Percentiles rank a stretch among this genome's conserved stretches.
Evolutionary conservation across 2,113 vertebrate genomes (phyloP).

Genomic region (Xenopus borealis): DNA sequence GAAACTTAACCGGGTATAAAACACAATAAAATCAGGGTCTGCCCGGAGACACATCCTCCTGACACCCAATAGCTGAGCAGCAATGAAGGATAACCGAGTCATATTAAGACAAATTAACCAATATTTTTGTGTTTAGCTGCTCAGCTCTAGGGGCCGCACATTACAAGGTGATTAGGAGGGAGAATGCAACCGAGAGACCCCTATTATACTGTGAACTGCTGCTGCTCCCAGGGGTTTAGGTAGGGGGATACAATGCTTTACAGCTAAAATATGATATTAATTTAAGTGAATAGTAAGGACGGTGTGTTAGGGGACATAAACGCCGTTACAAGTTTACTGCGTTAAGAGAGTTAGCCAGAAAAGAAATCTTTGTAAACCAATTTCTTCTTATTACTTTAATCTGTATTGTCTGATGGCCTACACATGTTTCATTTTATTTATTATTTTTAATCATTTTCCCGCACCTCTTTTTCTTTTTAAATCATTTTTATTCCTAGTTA

Average conservation of each 20-base stretch:
- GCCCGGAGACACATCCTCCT: too few species aligned
- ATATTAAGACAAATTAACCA: slow-evolving; percentile 34
- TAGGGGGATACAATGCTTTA: background rate
- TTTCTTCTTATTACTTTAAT: too few species aligned
- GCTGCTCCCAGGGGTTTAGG: background rate
- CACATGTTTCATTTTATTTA: too few species aligned
- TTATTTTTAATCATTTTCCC: too few species aligned
- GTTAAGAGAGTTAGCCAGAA: background rate
- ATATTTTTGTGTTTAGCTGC: slow-evolving; percentile 9
- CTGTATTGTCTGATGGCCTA: too few species aligned
- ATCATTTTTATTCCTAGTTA: too few species aligned
- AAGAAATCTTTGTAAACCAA: background rate
- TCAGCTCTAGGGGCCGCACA: background rate
- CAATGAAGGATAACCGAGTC: slow-evolving; percentile 25
- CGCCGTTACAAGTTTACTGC: background rate
- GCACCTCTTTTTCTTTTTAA: too few species aligned
- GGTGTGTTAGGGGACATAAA: background rate
- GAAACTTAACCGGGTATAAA: too few species aligned
- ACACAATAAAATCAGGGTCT: too few species aligned
- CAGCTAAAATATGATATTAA: slow-evolving; percentile 37
- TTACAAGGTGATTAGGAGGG: slow-evolving; percentile 27
- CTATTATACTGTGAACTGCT: slow-evolving; percentile 9
- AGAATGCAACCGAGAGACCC: slow-evolving; percentile 12
- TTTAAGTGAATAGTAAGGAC: background rate
- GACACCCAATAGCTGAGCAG: background rate